These are phyloP conservation scores for Urechis unicinctus DNA, from an alignment of 2,888 invertebrate species.

Conservation along the genomic window DNA sequence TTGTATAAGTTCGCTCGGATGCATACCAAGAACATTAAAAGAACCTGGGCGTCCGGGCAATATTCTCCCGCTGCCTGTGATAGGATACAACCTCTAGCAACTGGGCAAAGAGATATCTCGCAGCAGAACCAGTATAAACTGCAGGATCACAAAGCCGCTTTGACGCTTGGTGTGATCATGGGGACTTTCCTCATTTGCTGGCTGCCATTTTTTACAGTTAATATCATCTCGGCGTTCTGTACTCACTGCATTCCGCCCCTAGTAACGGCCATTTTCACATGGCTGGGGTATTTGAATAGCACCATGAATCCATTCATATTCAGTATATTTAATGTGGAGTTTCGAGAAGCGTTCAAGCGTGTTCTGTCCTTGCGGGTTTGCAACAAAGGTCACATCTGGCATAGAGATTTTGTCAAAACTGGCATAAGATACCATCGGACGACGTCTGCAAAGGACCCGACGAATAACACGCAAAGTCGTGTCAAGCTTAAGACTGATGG, in stretches of 20 bases:
- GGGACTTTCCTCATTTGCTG: conserved; percentile 97
- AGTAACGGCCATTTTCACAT: conserved; percentile 78
- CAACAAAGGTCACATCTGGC: background rate
- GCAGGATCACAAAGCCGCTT: conserved; percentile 94
- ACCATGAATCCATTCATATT: conserved; percentile 95
- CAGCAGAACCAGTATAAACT: conserved; percentile 44
- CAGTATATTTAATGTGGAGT: conserved; percentile 97
- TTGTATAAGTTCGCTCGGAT: conserved; percentile 13
- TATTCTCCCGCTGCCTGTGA: background rate
- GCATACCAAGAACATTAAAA: conserved; percentile 24
- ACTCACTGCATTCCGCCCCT: conserved; percentile 87
- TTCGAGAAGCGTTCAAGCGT: conserved; percentile 82
- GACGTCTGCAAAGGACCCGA: background rate
- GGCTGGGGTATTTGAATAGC: conserved; percentile 97
- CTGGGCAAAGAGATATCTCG: conserved; percentile 20
- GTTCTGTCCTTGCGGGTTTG: conserved; percentile 59
- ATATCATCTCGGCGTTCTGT: conserved; percentile 92
- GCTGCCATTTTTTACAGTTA: conserved; percentile 98
- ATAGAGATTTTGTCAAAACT: background rate
- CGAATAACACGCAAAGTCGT: too few species aligned
- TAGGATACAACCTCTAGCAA: background rate
- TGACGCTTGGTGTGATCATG: conserved; percentile 98
- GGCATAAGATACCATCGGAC: background rate
- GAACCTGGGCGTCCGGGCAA: conserved; percentile 8
- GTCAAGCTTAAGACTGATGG: too few species aligned